Conservation (phyloP, 2,113 vertebrate species). For the Eretmochelys imbricata region DNA sequence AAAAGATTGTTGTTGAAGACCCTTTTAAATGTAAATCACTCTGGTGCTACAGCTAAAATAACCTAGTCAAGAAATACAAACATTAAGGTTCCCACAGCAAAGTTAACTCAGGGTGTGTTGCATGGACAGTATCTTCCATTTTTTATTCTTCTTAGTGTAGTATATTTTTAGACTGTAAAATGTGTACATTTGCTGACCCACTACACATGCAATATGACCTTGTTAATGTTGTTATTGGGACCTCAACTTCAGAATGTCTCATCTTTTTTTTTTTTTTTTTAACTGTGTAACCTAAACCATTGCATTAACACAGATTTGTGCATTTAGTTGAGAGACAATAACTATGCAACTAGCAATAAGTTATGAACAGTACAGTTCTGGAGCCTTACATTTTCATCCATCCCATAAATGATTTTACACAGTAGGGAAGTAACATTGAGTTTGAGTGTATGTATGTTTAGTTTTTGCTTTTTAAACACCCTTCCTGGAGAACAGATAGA, state of each 20-base stretch:
- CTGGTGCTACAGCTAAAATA: constrained; percentile 2
- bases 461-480: no score
- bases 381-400: not conserved
- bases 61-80: constrained; percentile 5
- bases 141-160: not conserved
- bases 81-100: not conserved
- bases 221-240: not conserved
- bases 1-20: not conserved
- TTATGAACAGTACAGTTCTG: not conserved
- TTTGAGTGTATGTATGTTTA: no score
- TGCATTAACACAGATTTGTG: not conserved
- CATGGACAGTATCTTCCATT: not conserved
- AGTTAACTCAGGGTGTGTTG: not conserved
- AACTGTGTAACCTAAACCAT: no score
- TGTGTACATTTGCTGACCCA: not conserved
- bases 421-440: no score
- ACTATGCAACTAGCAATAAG: not conserved
- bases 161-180: not conserved
- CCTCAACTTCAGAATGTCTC: not conserved
- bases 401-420: not conserved
- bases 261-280: no score
- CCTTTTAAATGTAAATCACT: constrained; percentile 12
- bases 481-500: not conserved
- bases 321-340: not conserved
- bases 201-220: not conserved